These are phyloP conservation scores for Oenanthe melanoleuca DNA, from an alignment of 2,113 vertebrate species.

Conservation along the genomic window DNA sequence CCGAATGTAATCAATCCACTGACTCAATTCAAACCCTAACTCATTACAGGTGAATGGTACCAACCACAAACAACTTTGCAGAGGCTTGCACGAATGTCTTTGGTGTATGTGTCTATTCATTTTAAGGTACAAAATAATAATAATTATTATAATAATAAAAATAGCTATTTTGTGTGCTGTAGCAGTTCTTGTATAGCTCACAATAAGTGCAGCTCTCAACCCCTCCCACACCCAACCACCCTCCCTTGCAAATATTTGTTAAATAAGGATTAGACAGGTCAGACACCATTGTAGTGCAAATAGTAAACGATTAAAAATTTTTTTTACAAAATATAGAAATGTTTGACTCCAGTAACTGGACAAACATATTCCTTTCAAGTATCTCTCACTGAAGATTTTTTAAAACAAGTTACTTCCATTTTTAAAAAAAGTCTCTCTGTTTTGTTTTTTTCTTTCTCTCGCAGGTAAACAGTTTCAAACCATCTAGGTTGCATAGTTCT, in stretches of 20 bases:
- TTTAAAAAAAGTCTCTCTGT: constrained; percentile 78
- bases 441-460: constrained; percentile 73
- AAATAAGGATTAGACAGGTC: constrained; percentile 90
- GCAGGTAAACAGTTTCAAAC: constrained; percentile 91
- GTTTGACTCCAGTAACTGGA: constrained; percentile 97
- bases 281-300: constrained; percentile 98
- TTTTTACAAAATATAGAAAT: constrained; percentile 91
- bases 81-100: constrained; percentile 87
- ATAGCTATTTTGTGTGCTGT: constrained; percentile 87
- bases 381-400: constrained; percentile 88
- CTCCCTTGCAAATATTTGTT: constrained; percentile 86
- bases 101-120: constrained; percentile 87
- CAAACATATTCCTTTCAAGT: constrained; percentile 99
- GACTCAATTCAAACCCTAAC: constrained; percentile 71
- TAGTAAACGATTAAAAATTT: constrained; percentile 86
- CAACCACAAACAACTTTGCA: constrained; percentile 79
- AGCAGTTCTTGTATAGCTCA: constrained; percentile 84
- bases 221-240: constrained; percentile 77
- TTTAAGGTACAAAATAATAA: constrained; percentile 86
- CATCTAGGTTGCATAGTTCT: constrained; percentile 99
- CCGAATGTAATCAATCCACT: constrained; percentile 62
- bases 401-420: constrained; percentile 81
- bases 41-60: constrained; percentile 69
- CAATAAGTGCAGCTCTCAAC: constrained; percentile 87
- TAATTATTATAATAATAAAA: constrained; percentile 84